A percentile compares a stretch with the other conserved stretches of the same genome.
Evolutionary conservation across 30 jellyfish, hydroid and myxozoan species (phyloP).

Genomic region (Hydractinia symbiolongicarpus): DNA sequence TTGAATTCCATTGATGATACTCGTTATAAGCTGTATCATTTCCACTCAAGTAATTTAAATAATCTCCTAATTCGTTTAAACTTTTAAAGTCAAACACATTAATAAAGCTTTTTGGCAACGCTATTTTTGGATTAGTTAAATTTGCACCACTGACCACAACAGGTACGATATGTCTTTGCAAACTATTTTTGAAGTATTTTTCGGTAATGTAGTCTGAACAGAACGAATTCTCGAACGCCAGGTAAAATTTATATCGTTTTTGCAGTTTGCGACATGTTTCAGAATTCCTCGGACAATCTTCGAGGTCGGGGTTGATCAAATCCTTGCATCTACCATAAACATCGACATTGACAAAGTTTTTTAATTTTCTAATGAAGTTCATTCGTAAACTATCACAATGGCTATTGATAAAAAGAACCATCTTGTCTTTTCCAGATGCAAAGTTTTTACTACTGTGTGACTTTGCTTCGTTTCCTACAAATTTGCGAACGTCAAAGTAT

Average conservation of each 20-base stretch:
- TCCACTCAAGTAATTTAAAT: slow-evolving; percentile 42
- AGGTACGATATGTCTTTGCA: slow-evolving; percentile 60
- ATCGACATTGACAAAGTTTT: slow-evolving; percentile 46
- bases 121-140: slow-evolving; percentile 45
- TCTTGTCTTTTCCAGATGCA: slow-evolving; percentile 66
- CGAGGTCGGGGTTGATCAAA: slow-evolving; percentile 29
- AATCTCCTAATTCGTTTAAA: slow-evolving; percentile 37
- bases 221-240: slow-evolving; percentile 76
- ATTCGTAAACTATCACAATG: slow-evolving; percentile 58
- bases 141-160: slow-evolving; percentile 75
- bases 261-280: slow-evolving; percentile 41
- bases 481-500: slow-evolving; percentile 32
- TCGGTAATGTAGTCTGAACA: slow-evolving; percentile 88
- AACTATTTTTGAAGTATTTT: slow-evolving; percentile 66
- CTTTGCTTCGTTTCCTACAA: slow-evolving; percentile 4
- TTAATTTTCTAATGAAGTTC: slow-evolving; percentile 36
- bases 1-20: slow-evolving; percentile 70
- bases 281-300: slow-evolving; percentile 50
- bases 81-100: slow-evolving; percentile 44
- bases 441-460: slow-evolving; percentile 19
- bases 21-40: slow-evolving; percentile 68
- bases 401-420: slow-evolving; percentile 45
- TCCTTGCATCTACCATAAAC: slow-evolving; percentile 75
- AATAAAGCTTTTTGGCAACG: slow-evolving; percentile 60
- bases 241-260: slow-evolving; percentile 66